Evolutionary conservation across 2,797 vertebrate genomes (phyloP).

Genomic region (Dermochelys coriacea): DNA sequence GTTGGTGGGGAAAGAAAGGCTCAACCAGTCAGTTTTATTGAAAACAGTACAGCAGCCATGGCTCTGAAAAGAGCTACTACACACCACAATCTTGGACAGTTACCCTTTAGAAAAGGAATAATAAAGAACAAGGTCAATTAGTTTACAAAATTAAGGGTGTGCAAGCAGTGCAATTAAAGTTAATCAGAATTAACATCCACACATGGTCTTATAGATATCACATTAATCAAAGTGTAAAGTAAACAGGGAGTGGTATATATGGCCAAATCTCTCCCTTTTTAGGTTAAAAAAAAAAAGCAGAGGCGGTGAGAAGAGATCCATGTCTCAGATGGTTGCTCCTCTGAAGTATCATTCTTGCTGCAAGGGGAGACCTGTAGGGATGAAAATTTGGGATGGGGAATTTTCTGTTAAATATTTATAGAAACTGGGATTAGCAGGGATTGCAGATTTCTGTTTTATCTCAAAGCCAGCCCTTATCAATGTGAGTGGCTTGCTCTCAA

Average conservation of each 20-base stretch:
- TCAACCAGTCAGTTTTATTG: not conserved
- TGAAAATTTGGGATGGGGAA: not conserved
- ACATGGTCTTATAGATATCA: slow-evolving; percentile 7
- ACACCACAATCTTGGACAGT: not conserved
- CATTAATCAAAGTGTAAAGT: slow-evolving; percentile 51
- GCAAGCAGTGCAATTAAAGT: slow-evolving; percentile 46
- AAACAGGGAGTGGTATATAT: slow-evolving; percentile 25
- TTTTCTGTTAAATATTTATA: not conserved
- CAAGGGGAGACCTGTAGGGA: not conserved
- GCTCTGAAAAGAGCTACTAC: not conserved
- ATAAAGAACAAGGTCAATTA: slow-evolving; percentile 51
- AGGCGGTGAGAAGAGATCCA: not conserved
- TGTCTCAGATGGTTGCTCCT: not conserved
- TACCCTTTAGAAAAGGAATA: slow-evolving; percentile 1
- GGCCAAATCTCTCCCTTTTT: not conserved
- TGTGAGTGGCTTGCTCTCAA: not conserved
- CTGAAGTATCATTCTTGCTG: not conserved
- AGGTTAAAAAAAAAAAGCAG: not conserved
- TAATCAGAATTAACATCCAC: slow-evolving; percentile 66
- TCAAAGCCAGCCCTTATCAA: not conserved
- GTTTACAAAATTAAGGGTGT: slow-evolving; percentile 41
- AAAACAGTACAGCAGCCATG: not conserved
- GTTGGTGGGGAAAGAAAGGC: not conserved
- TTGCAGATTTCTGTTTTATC: not conserved
- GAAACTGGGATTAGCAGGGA: not conserved